Evolutionary conservation across 2,113 vertebrate genomes (phyloP), one percentile per base, ranked within the genome.

Genomic region (Albula goreensis): DNA sequence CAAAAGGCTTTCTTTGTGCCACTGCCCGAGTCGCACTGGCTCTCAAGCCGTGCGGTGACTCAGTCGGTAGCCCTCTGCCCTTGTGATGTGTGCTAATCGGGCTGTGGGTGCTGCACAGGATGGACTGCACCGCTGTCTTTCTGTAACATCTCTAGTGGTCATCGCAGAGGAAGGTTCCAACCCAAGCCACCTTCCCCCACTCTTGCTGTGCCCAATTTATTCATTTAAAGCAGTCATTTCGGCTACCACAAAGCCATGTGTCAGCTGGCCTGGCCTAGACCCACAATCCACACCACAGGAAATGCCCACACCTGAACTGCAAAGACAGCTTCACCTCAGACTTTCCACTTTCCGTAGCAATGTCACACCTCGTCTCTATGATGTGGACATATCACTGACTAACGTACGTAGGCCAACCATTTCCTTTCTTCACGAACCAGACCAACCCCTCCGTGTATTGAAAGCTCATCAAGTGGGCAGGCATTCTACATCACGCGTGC

Each of bases 1-100:
- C 83, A 84, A 53, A 84, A 51, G 12, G 63, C 63, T 13, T 51
- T n/a, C 83, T 84, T 51, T 84, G 83, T 77, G 63, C 50, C 19
- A 3, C 66, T 51, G 83, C 11, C 25, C 83, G 0, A 74, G 12
- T 31, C 19, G 17, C 50, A 11, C 63, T 17, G 83, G 31, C 83
- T 66, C 66, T 84, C 57, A 1, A 66, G 52, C 63, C 66, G 22
- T 52, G 70, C 70, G 31, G 70, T 74, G 70, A 74, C 63, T 70
- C 63, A 70, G n/a, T 17, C 13, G 4, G 63, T 17, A n/a, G 60
- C 60, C 4, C 60, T 1, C 60, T 19, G 17, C 60, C 15, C 11
- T 17, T 11, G 60, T n/a, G 63, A 22, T 5, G 63, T 70, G 4
- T 5, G 31, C 31, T 41, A 41, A 41, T 41, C 31, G 31, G 31